phyloP scores from a whole-genome alignment of 2,888 invertebrate genomes.

The Hirtodrosophila histrioides region DNA sequence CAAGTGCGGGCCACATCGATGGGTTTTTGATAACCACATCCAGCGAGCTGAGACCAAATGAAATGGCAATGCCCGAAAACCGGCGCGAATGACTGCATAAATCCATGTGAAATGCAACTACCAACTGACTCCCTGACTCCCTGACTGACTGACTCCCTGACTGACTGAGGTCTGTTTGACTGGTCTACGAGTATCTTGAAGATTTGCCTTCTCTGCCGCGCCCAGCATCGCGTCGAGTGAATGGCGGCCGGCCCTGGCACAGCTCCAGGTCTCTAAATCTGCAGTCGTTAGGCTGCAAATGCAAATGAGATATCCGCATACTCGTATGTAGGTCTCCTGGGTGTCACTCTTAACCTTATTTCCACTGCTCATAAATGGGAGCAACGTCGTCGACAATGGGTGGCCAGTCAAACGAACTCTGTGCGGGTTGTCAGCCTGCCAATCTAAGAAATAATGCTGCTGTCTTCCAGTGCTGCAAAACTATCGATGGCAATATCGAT shows the following conservation, averaged over 20 bases:
- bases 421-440: background rate
- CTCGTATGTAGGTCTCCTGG: conserved; percentile 71
- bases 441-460: no score
- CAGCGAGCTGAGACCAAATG: conserved; percentile 39
- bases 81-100: conserved; percentile 77
- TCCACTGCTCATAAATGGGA: conserved; percentile 69
- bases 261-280: conserved; percentile 16
- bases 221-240: conserved; percentile 21
- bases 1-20: conserved; percentile 53
- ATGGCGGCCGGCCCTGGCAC: conserved; percentile 32
- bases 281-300: conserved; percentile 70
- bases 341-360: conserved; percentile 80
- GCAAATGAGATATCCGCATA: conserved; percentile 70
- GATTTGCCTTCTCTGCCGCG: conserved; percentile 43
- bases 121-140: conserved; percentile 42
- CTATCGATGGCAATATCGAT: no score
- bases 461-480: no score
- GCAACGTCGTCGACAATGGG: conserved; percentile 52
- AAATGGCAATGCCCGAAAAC: conserved; percentile 63
- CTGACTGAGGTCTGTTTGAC: conserved; percentile 6
- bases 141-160: conserved; percentile 32
- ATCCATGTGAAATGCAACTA: conserved; percentile 75
- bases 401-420: conserved; percentile 43
- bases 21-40: conserved; percentile 57
- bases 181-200: conserved; percentile 31